phyloP scores from a whole-genome alignment of 2,113 vertebrate genomes.

The Athene cunicularia region DNA sequence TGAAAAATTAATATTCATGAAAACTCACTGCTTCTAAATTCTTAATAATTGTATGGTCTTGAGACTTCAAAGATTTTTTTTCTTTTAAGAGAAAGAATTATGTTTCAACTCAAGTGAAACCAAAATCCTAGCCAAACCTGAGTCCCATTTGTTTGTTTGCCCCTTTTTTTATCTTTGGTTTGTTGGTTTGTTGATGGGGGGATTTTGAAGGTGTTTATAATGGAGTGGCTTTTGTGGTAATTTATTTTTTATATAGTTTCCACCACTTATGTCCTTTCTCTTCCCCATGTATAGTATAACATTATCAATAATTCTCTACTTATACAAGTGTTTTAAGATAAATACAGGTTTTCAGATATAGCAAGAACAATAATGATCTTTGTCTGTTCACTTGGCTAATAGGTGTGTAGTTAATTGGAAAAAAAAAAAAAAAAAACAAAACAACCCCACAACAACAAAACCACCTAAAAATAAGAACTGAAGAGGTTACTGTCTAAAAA shows the following conservation, averaged over 20 bases:
- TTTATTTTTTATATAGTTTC: neutral
- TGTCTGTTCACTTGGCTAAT: neutral
- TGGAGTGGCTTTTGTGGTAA: neutral
- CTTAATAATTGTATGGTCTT: neutral
- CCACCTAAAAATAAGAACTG: neutral
- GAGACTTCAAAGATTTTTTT: rapidly evolving
- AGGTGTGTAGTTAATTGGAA: neutral
- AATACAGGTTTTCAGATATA: neutral
- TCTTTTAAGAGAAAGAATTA: neutral
- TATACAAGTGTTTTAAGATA: neutral
- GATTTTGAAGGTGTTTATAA: neutral
- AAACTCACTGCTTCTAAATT: neutral
- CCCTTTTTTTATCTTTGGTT: neutral
- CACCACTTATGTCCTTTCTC: neutral
- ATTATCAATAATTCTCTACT: neutral
- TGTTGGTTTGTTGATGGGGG: neutral
- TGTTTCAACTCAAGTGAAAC: neutral
- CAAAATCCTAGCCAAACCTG: neutral
- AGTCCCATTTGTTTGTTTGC: neutral
- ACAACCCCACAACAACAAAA: too few species aligned
- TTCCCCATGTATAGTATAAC: neutral
- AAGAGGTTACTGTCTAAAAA: neutral
- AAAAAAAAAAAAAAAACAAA: neutral
- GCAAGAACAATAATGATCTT: neutral
- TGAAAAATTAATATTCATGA: neutral